Conservation (phyloP, 2,888 invertebrate species). For the Sesamia inferens region DNA sequence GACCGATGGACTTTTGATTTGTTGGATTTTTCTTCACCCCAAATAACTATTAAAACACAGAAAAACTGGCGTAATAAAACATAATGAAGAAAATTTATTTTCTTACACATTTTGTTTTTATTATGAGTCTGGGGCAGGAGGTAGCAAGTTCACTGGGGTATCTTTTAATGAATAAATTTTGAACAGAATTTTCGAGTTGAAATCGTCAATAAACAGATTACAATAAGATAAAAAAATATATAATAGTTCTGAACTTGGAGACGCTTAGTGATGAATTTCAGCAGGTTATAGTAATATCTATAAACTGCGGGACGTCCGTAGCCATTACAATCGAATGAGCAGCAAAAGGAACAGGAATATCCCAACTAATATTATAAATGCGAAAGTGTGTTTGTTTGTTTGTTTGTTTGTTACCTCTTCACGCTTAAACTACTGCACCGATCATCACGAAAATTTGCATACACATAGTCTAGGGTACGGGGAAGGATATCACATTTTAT, state of each 20-base stretch:
- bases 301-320: conserved; percentile 23
- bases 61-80: background rate
- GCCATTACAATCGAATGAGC: conserved; percentile 67
- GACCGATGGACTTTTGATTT: background rate
- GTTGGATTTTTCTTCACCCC: background rate
- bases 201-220: too few species aligned
- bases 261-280: conserved; percentile 19
- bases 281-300: conserved; percentile 53
- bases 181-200: background rate
- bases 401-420: too few species aligned
- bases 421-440: too few species aligned
- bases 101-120: background rate
- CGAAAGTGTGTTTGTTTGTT: too few species aligned
- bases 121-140: background rate
- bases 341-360: conserved; percentile 65
- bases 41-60: background rate
- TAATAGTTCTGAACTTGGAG: background rate
- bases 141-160: too few species aligned
- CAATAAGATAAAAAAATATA: background rate
- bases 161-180: background rate
- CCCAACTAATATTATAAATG: too few species aligned
- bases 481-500: too few species aligned
- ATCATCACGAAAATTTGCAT: too few species aligned
- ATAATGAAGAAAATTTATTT: background rate
- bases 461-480: too few species aligned